Conservation (phyloP, 2,888 invertebrate genomes). For the Tetanocera ferruginea region DNA sequence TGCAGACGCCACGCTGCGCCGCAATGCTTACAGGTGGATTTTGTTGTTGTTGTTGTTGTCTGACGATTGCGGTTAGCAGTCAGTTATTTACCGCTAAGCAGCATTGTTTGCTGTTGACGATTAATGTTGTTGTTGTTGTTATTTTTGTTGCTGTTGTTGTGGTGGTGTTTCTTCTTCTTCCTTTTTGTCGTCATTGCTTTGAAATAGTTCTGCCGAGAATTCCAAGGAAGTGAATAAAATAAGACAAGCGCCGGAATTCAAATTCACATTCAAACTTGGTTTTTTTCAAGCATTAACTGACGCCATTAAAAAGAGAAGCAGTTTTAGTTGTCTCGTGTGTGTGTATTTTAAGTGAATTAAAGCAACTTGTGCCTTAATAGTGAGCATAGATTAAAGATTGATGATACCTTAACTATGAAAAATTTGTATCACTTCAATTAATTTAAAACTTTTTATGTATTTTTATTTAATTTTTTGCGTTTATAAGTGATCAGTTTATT, state of each 20-base stretch:
- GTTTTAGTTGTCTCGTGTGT: not conserved
- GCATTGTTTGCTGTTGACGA: not conserved
- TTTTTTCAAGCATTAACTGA: constrained; percentile 23
- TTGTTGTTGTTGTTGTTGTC: constrained; percentile 10
- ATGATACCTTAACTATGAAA: not conserved
- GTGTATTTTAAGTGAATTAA: not conserved
- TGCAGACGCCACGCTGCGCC: not conserved
- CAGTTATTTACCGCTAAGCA: constrained; percentile 8
- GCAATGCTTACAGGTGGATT: constrained; percentile 28
- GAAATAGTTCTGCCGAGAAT: not conserved
- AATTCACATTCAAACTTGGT: constrained; percentile 25
- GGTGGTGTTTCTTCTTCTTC: not conserved
- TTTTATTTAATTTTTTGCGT: no score
- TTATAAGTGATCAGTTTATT: no score
- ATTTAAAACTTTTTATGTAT: not conserved
- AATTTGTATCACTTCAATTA: not conserved
- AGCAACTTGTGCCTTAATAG: not conserved
- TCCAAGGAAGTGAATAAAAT: constrained; percentile 14
- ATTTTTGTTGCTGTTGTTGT: not conserved
- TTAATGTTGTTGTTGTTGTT: constrained; percentile 7
- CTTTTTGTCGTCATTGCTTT: not conserved
- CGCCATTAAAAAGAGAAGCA: constrained; percentile 20
- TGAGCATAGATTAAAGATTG: not conserved
- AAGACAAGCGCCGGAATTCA: constrained; percentile 25
- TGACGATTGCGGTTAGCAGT: constrained; percentile 17